Conservation (phyloP, 2,888 invertebrate species). For the Ephialtes manifestator region DNA sequence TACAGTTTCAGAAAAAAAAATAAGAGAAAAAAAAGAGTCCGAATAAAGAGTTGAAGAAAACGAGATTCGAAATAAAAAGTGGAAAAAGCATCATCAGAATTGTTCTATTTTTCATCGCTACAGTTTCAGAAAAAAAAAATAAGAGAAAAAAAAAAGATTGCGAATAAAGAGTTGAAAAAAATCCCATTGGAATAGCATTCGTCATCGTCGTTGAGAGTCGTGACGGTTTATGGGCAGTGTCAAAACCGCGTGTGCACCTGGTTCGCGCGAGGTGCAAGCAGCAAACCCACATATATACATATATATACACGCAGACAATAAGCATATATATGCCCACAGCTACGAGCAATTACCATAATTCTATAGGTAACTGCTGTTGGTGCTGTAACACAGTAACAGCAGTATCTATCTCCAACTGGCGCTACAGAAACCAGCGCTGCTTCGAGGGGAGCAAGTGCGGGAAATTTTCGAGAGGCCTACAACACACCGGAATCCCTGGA, state of each 20-base stretch:
- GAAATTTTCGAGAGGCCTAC: conserved; percentile 46
- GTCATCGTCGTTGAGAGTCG: background rate
- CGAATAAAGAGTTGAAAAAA: too few species aligned
- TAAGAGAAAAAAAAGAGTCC: too few species aligned
- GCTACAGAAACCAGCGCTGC: conserved; percentile 12
- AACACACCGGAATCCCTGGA: conserved; percentile 42
- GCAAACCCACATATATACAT: background rate
- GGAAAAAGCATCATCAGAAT: too few species aligned
- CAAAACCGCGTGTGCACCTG: conserved; percentile 31
- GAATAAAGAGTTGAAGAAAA: too few species aligned
- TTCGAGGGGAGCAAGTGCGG: conserved; percentile 28
- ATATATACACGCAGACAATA: background rate
- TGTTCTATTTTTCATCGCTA: too few species aligned
- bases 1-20: too few species aligned
- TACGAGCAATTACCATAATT: conserved; percentile 32
- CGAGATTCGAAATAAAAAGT: too few species aligned
- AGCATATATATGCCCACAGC: background rate
- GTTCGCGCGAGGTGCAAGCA: conserved; percentile 25
- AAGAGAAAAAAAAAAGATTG: too few species aligned
- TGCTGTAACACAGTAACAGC: background rate
- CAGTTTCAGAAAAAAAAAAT: too few species aligned
- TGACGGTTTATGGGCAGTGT: conserved; percentile 10
- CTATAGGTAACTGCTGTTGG: background rate
- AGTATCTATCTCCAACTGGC: background rate
- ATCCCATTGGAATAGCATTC: too few species aligned